Base-by-base conservation (phyloP, 2,888 invertebrate species). In the Prionchulus punctatus region DNA sequence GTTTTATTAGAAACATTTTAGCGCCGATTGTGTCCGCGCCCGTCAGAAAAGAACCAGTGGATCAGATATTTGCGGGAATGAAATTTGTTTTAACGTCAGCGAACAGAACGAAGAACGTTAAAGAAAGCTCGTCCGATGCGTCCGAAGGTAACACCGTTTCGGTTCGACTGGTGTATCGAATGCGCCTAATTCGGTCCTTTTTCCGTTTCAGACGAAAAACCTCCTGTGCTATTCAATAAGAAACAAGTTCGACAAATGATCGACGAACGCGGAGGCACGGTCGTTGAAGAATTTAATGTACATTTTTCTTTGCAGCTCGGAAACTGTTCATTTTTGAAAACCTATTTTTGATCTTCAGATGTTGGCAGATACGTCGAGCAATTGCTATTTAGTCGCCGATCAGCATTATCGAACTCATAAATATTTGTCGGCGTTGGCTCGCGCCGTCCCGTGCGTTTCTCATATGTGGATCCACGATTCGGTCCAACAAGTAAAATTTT, bases 341-440 rank as follows among this genome's bases (percentile, higher is more conserved):
- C 18, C 18, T 18, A 36, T 36, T 36, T 18, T 36, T 36, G 30
- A 4, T 26, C 21, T 26, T 49, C 28, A 28, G 50, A 4, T 4
- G 21, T 12, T 49, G 50, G 12, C 21, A 7, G 27, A 49, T 15
- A 15, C 30, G 4, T 3, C 28, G 28, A 12, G 23, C 30, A 36
- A 55, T 18, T 56, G 43, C 23, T 63, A 60, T 53, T 61, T 69
- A 30, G 61, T 85, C 56, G 81, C 84, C 0, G 81, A 83, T 7
- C 77, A 81, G 21, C 82, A 82, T 43, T 83, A 83, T 63, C 75
- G 80, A 55, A 85, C 85, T 0, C 80, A 81, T 12, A 85, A 84
- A 67, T 84, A 81, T 70, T 76, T 86, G 62, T 79, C 81, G 61
- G 83, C 82, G 61, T 68, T 86, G 43, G 82, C 84, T 0, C 78